Conservation (phyloP, 2,888 invertebrate species). For the Frankliniella intonsa region DNA sequence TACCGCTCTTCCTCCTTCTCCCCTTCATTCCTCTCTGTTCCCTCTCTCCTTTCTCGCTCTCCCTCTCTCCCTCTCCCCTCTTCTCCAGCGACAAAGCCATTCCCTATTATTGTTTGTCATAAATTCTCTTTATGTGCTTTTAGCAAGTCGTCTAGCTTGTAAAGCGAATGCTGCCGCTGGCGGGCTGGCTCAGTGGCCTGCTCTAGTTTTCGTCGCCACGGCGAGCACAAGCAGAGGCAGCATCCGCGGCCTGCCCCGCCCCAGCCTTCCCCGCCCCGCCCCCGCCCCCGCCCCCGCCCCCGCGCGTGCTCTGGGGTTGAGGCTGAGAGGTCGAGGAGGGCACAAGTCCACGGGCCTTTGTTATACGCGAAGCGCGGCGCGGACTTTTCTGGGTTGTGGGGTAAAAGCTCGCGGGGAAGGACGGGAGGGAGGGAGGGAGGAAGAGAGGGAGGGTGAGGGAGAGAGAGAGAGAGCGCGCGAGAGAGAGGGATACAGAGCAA, state of each 20-base stretch:
- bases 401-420: no score
- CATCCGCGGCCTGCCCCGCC: not conserved
- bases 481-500: no score
- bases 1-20: not conserved
- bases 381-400: no score
- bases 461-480: no score
- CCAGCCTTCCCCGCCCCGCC: no score
- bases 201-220: not conserved
- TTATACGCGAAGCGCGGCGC: no score
- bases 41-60: not conserved
- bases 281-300: no score
- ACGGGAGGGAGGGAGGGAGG: no score
- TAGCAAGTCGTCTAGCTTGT: conserved; percentile 26
- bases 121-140: conserved; percentile 27
- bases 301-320: not conserved
- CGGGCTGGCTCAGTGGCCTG: not conserved
- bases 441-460: no score
- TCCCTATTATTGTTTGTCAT: conserved; percentile 25
- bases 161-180: not conserved
- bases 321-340: not conserved
- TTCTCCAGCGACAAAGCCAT: not conserved
- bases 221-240: no score
- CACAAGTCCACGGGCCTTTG: no score
- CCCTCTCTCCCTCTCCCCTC: not conserved
- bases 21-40: not conserved